These are phyloP conservation scores for Pseudanteris insignis DNA, from an alignment of 2,888 invertebrate species.

Conservation along the genomic window DNA sequence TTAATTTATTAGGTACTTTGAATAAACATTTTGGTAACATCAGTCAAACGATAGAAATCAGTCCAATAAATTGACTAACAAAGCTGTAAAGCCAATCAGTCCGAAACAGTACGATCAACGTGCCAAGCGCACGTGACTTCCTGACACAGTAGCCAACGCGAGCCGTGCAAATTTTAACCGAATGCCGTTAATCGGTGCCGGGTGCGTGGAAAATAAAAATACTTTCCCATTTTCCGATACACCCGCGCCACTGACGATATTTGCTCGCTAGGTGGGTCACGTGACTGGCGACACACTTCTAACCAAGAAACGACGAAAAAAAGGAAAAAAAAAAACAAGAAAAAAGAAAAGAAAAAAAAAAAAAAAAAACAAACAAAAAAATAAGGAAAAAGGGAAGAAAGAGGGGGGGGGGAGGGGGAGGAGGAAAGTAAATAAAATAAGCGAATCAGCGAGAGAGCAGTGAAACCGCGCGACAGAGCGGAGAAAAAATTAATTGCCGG, in stretches of 20 bases:
- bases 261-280: too few relatives aligned
- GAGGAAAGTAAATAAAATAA: too few relatives aligned
- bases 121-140: slow-evolving; percentile 28
- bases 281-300: too few relatives aligned
- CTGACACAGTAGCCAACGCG: too few relatives aligned
- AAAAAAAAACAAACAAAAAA: too few relatives aligned
- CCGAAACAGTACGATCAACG: slow-evolving; percentile 57
- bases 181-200: too few relatives aligned
- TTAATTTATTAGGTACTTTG: slow-evolving; percentile 64
- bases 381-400: slow-evolving; percentile 1
- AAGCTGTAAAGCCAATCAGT: slow-evolving; percentile 57
- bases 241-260: too few relatives aligned
- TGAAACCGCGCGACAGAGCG: slow-evolving; percentile 44
- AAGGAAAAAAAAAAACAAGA: neutral
- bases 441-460: slow-evolving; percentile 14
- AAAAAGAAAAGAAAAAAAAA: neutral
- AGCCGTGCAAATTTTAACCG: too few relatives aligned
- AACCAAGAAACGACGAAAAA: too few relatives aligned
- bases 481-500: slow-evolving; percentile 64
- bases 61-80: slow-evolving; percentile 57
- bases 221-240: too few relatives aligned
- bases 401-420: neutral
- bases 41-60: slow-evolving; percentile 63
- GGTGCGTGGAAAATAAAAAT: too few relatives aligned
- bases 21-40: slow-evolving; percentile 67